Evolutionary conservation across 2,888 invertebrate species (phyloP).

Genomic region (Aphodius granarius): DNA sequence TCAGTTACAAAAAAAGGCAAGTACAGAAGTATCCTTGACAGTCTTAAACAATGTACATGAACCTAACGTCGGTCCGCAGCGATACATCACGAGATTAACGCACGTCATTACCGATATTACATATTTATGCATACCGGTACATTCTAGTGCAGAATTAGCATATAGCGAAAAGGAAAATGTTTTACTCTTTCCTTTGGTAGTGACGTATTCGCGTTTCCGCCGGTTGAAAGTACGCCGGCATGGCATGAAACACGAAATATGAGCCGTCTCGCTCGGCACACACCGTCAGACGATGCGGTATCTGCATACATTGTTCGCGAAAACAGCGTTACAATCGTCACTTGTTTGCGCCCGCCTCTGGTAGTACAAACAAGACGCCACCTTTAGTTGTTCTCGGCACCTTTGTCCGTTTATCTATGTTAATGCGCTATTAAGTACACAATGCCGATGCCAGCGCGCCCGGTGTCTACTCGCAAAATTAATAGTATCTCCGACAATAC

Average conservation of each 20-base stretch:
- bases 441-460: conserved; percentile 11
- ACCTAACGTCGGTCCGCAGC: background rate
- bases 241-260: background rate
- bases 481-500: conserved; percentile 9
- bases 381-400: background rate
- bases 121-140: background rate
- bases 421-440: conserved; percentile 12
- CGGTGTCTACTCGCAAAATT: conserved; percentile 6
- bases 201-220: background rate
- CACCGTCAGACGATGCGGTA: background rate
- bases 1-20: too few relatives aligned
- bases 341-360: background rate
- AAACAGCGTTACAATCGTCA: background rate
- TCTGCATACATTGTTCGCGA: background rate
- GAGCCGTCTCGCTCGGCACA: background rate
- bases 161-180: background rate
- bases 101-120: background rate
- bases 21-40: background rate
- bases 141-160: background rate
- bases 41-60: background rate
- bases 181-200: background rate
- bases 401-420: conserved; percentile 14
- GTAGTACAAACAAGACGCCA: background rate
- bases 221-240: background rate
- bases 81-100: background rate